Base-by-base conservation (phyloP, 2,113 vertebrate species). In the Chloroceryle aenea region DNA sequence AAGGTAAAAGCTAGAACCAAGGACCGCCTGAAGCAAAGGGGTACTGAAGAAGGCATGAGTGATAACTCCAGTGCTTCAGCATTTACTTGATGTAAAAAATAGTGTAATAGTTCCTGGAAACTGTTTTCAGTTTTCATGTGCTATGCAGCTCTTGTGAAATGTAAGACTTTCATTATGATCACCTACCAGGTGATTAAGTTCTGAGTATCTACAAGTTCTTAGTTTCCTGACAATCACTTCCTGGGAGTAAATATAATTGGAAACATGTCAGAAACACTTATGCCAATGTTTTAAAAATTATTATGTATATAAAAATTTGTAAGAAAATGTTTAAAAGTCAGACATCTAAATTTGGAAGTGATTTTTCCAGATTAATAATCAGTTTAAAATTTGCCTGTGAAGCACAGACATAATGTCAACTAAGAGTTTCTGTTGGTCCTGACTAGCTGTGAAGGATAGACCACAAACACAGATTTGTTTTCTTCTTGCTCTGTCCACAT, bases 401-500 rank as follows among this genome's bases (percentile, higher is more conserved):
- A 81, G 29, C 9, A 68, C 34, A 77, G 58, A 36, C 4, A 25
- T 55, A 22, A 72, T 36, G 17, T 26, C 45, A 75, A 50, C 38
- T 48, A 47, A 13, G 29, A 40, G 25, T 48, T 82, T 67, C 47
- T 43, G 5, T 29, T 82, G 17, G n/a, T 68, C 7, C 34, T 64
- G 18, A 38, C 40, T 58, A 26, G 29, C 59, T 79, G 6, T 14
- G 6, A 12, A 77, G 30, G 21, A 64, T 12, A 69, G 34, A 23
- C 15, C 42, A 5, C 1, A 1, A 14, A 53, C 0, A 0, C 7
- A 69, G 30, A 75, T 12, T 30, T 61, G 8, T 45, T 84, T 94
- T 69, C 36, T 48, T 22, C 48, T 91, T 86, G 22, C 4, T 80
- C 22, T 32, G 26, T 34, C 15, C 10, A 38, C 14, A 52, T 59